A percentile compares a stretch with the other conserved stretches of the same genome.
Conservation (phyloP, 2,888 invertebrate genomes). For the Glyphotaelius pellucidus region DNA sequence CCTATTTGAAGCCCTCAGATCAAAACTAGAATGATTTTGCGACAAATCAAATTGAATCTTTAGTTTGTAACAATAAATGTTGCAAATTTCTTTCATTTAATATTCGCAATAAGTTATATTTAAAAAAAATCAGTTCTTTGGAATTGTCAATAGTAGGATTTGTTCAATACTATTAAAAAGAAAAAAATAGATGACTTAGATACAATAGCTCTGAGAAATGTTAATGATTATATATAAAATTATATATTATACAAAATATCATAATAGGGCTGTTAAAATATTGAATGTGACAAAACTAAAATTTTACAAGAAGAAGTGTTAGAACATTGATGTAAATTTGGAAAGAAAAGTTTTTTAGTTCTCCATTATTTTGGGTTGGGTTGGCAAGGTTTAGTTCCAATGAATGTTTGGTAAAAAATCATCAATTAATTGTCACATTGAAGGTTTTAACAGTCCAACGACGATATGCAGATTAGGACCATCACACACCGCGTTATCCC, state of each 20-base stretch:
- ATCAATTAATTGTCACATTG: neutral
- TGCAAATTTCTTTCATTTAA: neutral
- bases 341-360: neutral
- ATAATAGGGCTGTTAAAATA: neutral
- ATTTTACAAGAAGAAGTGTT: neutral
- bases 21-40: neutral
- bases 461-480: slow-evolving; percentile 4
- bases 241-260: slow-evolving; percentile 35
- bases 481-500: neutral
- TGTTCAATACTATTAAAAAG: slow-evolving; percentile 49
- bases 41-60: neutral
- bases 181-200: slow-evolving; percentile 54
- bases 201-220: slow-evolving; percentile 38
- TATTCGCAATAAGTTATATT: slow-evolving; percentile 37
- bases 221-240: slow-evolving; percentile 38
- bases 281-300: neutral
- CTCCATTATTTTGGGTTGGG: neutral
- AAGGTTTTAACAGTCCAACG: neutral
- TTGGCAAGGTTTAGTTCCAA: neutral
- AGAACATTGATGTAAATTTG: neutral
- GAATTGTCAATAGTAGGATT: slow-evolving; percentile 55
- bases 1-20: neutral
- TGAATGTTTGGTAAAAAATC: neutral
- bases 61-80: neutral
- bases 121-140: slow-evolving; percentile 62